Evolutionary conservation across 2,113 vertebrate genomes (phyloP), one percentile per base, ranked within the genome.

Genomic region (Larimichthys polyactis): DNA sequence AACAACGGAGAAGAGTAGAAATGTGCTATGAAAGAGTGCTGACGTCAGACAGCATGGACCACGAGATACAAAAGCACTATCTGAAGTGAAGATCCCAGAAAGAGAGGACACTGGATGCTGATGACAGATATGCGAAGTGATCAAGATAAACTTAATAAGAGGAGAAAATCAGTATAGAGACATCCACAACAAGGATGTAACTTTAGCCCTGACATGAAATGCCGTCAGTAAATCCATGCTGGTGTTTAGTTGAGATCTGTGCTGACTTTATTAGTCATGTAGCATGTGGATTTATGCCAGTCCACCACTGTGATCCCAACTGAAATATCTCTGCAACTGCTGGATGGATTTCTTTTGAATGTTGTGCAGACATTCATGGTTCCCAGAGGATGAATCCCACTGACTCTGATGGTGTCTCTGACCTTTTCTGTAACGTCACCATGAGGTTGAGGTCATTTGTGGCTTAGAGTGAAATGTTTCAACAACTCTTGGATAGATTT

Each of bases 1-100:
- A 94, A 75, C 79, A 55, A 80, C 79, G 79, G 67, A 71, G 62
- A 81, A 71, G 84, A 76, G 71, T 9, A 68, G 73, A 66, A 78
- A 77, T 48, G 46, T 57, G 74, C 49, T 20, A 48, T 36, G 48
- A 82, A 27, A 74, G 24, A 36, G 9, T 76, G 67, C 74, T 87
- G 85, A 90, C 81, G 78, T 90, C 88, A 89, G 40, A 54, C 40
- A 27, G 4, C 17, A 3, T 52, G 22, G 4, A 64, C n/a, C 8
- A 20, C 5, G 55, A 86, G 62, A 74, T 57, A 63, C 10, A 75
- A 81, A 67, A 75, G 14, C 51, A 67, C 15, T 29, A 40, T 27
- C 20, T 19, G 22, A 85, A 57, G 54, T 29, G 43, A 22, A 70
- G 32, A 65, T 49, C 22, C 51, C 20, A 79, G 20, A 49, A 52